Percentiles rank a stretch among this genome's conserved stretches.
Conservation (phyloP, 2,888 invertebrate species). For the Galerucella calmariensis region DNA sequence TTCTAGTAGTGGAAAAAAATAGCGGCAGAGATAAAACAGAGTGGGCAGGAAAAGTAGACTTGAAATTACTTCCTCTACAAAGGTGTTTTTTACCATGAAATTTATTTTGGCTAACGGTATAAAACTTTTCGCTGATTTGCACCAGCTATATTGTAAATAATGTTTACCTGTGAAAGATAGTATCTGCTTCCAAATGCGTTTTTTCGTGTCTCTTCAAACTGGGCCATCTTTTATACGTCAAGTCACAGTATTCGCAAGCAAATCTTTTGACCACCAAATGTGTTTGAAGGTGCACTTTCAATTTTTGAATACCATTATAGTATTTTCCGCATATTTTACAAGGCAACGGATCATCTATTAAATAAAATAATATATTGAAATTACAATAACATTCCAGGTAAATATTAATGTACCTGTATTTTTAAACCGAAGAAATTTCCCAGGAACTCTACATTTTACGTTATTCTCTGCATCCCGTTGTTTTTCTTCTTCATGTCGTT, state of each 20-base stretch:
- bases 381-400: not conserved
- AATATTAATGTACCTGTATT: conserved; percentile 33
- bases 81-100: too few species aligned
- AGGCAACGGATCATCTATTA: conserved; percentile 40
- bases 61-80: too few species aligned
- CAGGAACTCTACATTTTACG: conserved; percentile 36
- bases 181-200: conserved; percentile 38
- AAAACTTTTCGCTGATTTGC: too few species aligned
- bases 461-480: conserved; percentile 23
- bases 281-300: conserved; percentile 43
- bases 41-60: too few species aligned
- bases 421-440: conserved; percentile 44
- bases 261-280: conserved; percentile 43
- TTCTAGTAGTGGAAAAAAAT: too few species aligned
- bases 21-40: too few species aligned
- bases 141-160: not conserved
- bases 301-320: conserved; percentile 39
- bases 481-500: conserved; percentile 37
- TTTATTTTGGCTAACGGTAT: too few species aligned
- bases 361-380: not conserved
- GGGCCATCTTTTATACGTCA: conserved; percentile 43
- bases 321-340: conserved; percentile 46
- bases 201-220: conserved; percentile 43
- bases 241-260: conserved; percentile 42
- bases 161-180: conserved; percentile 39